A percentile compares a stretch with the other conserved stretches of the same genome.
These are phyloP conservation scores for Rhombomys opimus DNA, from an alignment of 2,113 vertebrate genomes.

Conservation along the genomic window DNA sequence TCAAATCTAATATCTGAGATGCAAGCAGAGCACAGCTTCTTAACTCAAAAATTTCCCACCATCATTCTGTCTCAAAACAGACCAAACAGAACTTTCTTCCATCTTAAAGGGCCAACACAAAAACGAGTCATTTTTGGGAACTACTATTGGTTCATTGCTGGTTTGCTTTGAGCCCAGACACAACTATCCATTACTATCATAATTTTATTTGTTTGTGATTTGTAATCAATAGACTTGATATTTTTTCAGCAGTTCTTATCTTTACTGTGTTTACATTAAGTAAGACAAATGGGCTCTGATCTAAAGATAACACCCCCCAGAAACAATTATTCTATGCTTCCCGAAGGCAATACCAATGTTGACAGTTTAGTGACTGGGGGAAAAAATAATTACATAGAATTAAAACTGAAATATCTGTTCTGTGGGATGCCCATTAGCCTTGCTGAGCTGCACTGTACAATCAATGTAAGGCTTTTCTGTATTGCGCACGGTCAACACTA, in stretches of 20 bases:
- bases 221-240: not conserved
- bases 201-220: not conserved
- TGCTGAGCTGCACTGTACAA: not conserved
- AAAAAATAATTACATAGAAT: not conserved
- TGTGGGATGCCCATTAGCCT: not conserved
- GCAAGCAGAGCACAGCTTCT: not conserved
- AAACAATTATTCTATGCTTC: not conserved
- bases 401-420: not conserved
- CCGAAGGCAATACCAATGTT: not conserved
- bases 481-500: not conserved
- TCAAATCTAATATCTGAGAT: not conserved
- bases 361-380: not conserved
- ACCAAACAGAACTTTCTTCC: not conserved
- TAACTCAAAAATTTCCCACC: not conserved
- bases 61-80: not conserved
- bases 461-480: not conserved
- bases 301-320: not conserved
- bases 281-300: not conserved
- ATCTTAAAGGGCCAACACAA: not conserved
- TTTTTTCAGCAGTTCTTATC: not conserved
- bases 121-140: not conserved
- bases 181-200: not conserved
- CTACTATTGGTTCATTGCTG: not conserved
- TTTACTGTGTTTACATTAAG: not conserved
- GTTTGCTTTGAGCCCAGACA: not conserved